phyloP scores from a whole-genome alignment of 2,888 invertebrate genomes.

The Stenurella melanura region DNA sequence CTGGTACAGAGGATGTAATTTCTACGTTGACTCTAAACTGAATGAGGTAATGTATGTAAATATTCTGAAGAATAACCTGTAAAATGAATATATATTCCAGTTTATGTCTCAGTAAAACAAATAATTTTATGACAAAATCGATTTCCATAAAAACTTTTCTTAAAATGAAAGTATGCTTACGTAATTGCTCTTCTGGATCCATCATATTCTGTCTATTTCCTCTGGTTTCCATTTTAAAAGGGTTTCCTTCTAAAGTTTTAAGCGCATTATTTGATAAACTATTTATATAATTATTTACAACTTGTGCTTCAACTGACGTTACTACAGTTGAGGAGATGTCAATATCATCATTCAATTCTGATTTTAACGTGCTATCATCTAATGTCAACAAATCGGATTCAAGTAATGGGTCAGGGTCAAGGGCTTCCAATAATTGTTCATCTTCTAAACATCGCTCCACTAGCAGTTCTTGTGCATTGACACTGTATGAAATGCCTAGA shows the following conservation, averaged over 20 bases:
- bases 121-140: background rate
- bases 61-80: no score
- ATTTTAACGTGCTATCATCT: slow-evolving; percentile 68
- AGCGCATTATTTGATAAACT: slow-evolving; percentile 54
- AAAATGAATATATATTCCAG: no score
- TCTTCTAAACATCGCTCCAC: slow-evolving; percentile 69
- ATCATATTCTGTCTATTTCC: slow-evolving; percentile 53
- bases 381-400: slow-evolving; percentile 68
- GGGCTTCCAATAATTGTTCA: slow-evolving; percentile 66
- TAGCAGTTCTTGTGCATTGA: slow-evolving; percentile 66
- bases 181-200: slow-evolving; percentile 66
- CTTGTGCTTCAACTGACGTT: slow-evolving; percentile 55
- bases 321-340: slow-evolving; percentile 58
- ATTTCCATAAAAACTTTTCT: background rate
- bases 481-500: slow-evolving; percentile 65
- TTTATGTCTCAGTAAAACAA: background rate
- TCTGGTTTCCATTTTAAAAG: slow-evolving; percentile 56
- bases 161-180: slow-evolving; percentile 58
- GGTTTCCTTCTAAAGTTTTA: slow-evolving; percentile 43
- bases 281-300: slow-evolving; percentile 60
- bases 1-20: no score
- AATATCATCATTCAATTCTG: slow-evolving; percentile 66
- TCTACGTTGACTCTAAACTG: no score
- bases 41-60: no score
- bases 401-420: slow-evolving; percentile 66